Base-by-base conservation (phyloP, 2,888 invertebrate genomes). In the Yponomeuta evonymella region DNA sequence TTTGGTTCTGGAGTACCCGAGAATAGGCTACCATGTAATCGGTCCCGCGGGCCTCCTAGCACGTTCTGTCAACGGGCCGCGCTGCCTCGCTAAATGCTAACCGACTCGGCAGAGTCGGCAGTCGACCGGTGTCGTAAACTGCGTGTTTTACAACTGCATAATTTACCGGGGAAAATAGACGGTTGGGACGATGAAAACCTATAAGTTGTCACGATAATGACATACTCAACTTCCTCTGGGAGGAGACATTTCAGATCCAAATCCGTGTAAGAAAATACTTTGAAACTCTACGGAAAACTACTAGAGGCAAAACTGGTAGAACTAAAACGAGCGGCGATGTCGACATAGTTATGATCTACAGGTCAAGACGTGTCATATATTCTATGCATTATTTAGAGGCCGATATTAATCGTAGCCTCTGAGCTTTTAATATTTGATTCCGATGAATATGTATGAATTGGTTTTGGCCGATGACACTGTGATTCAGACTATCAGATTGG, bases 1-100 rank as follows among this genome's bases (percentile, higher is more conserved):
- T 43, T 43, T 8, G 43, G 51, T 58, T 1, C 15, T 58, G 51
- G 51, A 15, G 12, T 12, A 15, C 12, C 15, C 51, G 4, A 58
- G 51, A 58, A 58, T 58, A 58, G 51, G 12, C 15, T 15, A 15
- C 51, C 51, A 81, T 77, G 79, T 83, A 85, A 86, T 84, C 67
- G 36, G 30, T 33, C 67, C 15, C 15, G 67, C 12, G 23, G 48
- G 48, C 48, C 67, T 9, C 10, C n/a, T 43, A 23, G 67, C 67
- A 67, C 67, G 67, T n/a, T 23, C 65, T 43, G 67, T 67, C 67
- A 23, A 48, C 67, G 67, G 23, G 23, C 67, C 9, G 43, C 15
- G 43, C 15, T 36, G 33, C 66, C n/a, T 48, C 67, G 43, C 67
- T 67, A 67, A 67, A 67, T 67, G 48, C 67, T 48, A 43, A 67